Conservation (phyloP, 2,113 vertebrate species). For the Zapus hudsonius region DNA sequence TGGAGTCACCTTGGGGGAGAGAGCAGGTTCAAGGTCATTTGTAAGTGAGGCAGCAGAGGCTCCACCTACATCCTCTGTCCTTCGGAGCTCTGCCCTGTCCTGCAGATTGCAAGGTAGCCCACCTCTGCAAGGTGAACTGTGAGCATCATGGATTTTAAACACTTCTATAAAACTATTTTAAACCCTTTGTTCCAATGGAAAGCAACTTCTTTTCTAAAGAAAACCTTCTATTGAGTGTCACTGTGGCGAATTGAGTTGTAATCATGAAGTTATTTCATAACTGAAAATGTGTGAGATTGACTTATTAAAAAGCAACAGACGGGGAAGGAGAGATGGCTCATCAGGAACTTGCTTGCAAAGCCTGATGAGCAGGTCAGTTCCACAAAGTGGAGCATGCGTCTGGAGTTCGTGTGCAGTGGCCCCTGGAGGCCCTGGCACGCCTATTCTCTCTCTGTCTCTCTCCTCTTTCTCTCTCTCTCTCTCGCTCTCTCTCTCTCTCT, state of each 20-base stretch:
- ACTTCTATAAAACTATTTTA: background rate
- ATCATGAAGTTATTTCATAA: background rate
- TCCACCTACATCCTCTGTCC: background rate
- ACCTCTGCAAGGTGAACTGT: background rate
- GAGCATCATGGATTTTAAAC: rapidly evolving
- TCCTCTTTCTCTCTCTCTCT: no score
- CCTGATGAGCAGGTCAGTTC: no score
- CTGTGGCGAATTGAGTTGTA: background rate
- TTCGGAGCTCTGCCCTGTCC: background rate
- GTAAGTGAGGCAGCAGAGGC: background rate
- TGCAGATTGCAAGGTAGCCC: background rate
- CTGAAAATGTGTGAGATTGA: constrained; percentile 1
- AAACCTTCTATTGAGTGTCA: background rate
- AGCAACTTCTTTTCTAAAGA: background rate
- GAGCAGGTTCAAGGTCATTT: rapidly evolving
- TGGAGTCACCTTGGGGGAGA: no score
- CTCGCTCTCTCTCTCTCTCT: no score
- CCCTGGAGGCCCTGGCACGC: no score
- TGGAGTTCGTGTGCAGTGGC: no score
- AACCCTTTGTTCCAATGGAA: background rate
- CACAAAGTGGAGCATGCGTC: no score
- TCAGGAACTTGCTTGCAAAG: no score
- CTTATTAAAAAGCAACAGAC: background rate
- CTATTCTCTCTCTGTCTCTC: no score
- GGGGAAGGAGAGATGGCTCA: background rate